Base-by-base conservation (phyloP, 2,888 invertebrate species). In the Patella depressa region DNA sequence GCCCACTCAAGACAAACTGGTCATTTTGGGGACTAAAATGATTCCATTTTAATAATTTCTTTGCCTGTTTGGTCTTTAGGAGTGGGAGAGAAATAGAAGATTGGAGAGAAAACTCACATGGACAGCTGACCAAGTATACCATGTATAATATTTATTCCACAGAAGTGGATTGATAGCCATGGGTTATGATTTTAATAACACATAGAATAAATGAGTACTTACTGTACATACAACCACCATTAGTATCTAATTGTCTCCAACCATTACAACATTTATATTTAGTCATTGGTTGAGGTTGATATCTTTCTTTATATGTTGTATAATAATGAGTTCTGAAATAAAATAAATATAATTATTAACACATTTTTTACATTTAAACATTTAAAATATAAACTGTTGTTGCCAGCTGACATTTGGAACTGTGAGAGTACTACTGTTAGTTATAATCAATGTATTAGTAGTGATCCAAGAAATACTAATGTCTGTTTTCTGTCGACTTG, bases 321-420 rank as follows among this genome's bases (percentile, higher is more conserved):
- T 92, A 93, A 84, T 93, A 93, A 81, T 93, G 91, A 0, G 92
- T 93, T 82, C 93, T 93, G 90, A 12, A 91, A 88, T 73, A 70
- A 72, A 80, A 79, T 74, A 75, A 54, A 72, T 17, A 65, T 17
- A 65, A 71, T 7, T 9, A 45, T 45, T 5, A 5, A 5, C n/a
- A 0, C 57, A 57, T n/a, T 29, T 73, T 29, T 53, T 55, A 54
- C 3, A 19, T 19, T n/a, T n/a, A 19, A 53, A 55, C 53, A 17
- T 17, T 0, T 57, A 17, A 57, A 4, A 14, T 14, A n/a, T 57
- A 24, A 24, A 24, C 24, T 24, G 24, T 24, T 24, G 57, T 57
- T 4, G 12, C 14, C 57, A 17, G 57, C 12, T 12, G 57, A 17
- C 57, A 14, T n/a, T 57, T 14, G 14, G 7, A 57, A 14, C 3